A percentile compares a stretch with the other conserved stretches of the same genome.
phyloP scores from a whole-genome alignment of 1,140 invertebrate species.

The Aphidius gifuensis region DNA sequence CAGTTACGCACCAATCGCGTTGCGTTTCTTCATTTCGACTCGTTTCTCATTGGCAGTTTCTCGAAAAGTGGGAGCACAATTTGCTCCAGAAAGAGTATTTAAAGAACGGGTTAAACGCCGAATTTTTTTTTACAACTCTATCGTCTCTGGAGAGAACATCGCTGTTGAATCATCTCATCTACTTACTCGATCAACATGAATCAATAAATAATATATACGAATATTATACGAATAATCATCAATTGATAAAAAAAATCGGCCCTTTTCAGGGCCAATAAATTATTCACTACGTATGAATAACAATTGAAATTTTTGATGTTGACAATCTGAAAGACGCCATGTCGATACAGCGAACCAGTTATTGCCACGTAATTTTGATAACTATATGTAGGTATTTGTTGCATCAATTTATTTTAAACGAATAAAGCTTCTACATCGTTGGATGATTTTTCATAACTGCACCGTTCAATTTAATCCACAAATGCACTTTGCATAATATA shows the following conservation, averaged over 20 bases:
- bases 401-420: too few species aligned
- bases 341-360: too few species aligned
- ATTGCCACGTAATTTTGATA: too few species aligned
- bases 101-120: not conserved
- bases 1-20: not conserved
- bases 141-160: not conserved
- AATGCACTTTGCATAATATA: too few species aligned
- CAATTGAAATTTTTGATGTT: too few species aligned
- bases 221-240: too few species aligned
- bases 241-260: slow-evolving; percentile 3
- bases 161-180: not conserved
- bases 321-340: too few species aligned
- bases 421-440: too few species aligned
- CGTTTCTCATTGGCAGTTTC: not conserved
- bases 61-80: not conserved
- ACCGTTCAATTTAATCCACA: too few species aligned
- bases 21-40: not conserved
- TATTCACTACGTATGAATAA: slow-evolving; percentile 3
- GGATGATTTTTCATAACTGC: too few species aligned
- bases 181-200: not conserved
- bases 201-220: too few species aligned
- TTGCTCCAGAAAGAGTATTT: not conserved
- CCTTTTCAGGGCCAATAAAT: slow-evolving; percentile 9
- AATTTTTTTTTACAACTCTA: not conserved
- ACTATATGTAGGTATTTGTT: too few species aligned